These are phyloP conservation scores for Hypomecis atomaria DNA, from an alignment of 2,888 invertebrate species.

Conservation along the genomic window DNA sequence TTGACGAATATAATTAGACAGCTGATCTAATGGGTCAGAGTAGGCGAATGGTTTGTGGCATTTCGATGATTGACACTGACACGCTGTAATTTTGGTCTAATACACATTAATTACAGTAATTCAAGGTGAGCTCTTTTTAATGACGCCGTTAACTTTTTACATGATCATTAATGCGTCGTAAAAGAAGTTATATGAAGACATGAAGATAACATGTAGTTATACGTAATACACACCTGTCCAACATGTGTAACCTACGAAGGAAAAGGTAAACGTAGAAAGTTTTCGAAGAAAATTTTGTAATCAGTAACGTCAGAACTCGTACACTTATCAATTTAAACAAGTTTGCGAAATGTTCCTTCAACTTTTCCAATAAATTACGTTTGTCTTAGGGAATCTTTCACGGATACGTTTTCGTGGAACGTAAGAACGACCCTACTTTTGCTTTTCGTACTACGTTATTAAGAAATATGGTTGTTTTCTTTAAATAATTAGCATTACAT, in stretches of 20 bases:
- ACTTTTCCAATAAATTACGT: conserved; percentile 41
- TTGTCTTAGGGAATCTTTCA: conserved; percentile 29
- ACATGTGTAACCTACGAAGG: conserved; percentile 1
- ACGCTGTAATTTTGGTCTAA: conserved; percentile 21
- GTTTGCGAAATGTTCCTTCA: conserved; percentile 35
- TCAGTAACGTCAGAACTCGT: conserved; percentile 34
- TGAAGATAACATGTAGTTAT: conserved; percentile 7
- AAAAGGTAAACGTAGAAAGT: conserved; percentile 23
- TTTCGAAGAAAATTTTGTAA: conserved; percentile 28
- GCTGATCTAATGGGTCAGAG: background rate
- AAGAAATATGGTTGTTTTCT: conserved; percentile 10
- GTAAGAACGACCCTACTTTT: conserved; percentile 10
- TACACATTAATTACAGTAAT: conserved; percentile 28
- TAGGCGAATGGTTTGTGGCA: conserved; percentile 24
- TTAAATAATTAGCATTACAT: background rate
- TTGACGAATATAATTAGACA: too few relatives aligned
- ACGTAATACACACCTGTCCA: background rate
- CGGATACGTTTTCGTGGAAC: conserved; percentile 19
- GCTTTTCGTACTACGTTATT: conserved; percentile 20
- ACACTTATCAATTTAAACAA: conserved; percentile 42
- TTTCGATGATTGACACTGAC: conserved; percentile 32
- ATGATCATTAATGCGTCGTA: conserved; percentile 25
- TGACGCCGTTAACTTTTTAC: conserved; percentile 26
- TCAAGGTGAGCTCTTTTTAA: conserved; percentile 24
- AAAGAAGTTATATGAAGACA: conserved; percentile 14